Conservation (phyloP, 1,140 invertebrate genomes). For the Andricus grossulariae region DNA sequence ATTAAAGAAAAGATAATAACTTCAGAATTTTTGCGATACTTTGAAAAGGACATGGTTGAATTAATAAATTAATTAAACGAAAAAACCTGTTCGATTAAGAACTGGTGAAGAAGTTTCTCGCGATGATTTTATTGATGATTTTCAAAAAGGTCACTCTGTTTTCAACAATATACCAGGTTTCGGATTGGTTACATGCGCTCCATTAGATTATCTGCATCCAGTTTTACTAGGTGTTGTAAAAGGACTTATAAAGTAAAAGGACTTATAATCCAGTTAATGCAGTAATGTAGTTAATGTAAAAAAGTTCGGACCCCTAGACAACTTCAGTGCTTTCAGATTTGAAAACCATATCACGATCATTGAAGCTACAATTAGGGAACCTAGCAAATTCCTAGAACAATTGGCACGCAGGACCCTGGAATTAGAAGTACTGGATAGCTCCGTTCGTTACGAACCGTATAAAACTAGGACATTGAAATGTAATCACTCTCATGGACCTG, state of each 20-base stretch:
- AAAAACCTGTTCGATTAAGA: slow-evolving; percentile 5
- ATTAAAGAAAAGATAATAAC: background rate
- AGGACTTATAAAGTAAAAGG: background rate
- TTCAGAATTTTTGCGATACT: background rate
- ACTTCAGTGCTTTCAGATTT: background rate
- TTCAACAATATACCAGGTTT: too few relatives aligned
- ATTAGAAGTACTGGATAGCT: background rate
- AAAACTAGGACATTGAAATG: background rate
- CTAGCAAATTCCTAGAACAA: too few relatives aligned
- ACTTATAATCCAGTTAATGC: background rate
- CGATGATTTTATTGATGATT: background rate
- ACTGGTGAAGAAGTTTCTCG: too few relatives aligned
- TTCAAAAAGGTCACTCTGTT: background rate
- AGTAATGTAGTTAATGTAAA: background rate
- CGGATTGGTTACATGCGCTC: background rate
- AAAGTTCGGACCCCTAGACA: too few relatives aligned
- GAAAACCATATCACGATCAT: background rate
- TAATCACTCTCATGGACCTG: background rate
- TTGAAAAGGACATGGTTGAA: background rate
- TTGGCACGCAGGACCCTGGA: too few relatives aligned
- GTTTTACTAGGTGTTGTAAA: too few relatives aligned
- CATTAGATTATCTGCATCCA: background rate
- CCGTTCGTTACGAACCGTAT: background rate
- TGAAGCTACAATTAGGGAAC: background rate
- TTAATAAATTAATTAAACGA: background rate